Evolutionary conservation across 2,888 invertebrate genomes (phyloP).

Genomic region (Pristionchus fissidentatus): DNA sequence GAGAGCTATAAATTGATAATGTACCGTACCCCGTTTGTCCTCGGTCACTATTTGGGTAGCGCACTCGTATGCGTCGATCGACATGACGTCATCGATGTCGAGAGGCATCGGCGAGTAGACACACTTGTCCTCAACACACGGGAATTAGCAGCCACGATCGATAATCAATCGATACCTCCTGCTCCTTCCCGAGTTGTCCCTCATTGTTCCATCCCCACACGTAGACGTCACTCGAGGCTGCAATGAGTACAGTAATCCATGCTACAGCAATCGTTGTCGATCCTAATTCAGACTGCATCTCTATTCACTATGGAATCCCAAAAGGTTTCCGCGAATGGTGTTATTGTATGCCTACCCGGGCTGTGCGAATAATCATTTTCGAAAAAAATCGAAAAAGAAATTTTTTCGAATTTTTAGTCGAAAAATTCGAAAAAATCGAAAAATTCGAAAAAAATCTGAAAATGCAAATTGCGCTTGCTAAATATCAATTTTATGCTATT

Average conservation of each 20-base stretch:
- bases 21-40: neutral
- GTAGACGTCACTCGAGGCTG: slow-evolving; percentile 36
- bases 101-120: slow-evolving; percentile 16
- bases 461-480: too few species aligned
- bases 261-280: neutral
- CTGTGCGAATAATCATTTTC: neutral
- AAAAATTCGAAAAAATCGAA: too few species aligned
- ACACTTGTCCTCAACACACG: slow-evolving; percentile 13
- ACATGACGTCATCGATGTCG: slow-evolving; percentile 20
- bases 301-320: too few species aligned
- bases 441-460: too few species aligned
- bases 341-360: neutral
- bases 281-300: too few species aligned
- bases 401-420: too few species aligned
- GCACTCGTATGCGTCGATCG: slow-evolving; percentile 7
- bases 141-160: neutral
- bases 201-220: slow-evolving; percentile 42
- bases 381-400: too few species aligned
- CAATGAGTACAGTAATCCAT: neutral
- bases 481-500: too few species aligned
- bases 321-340: too few species aligned
- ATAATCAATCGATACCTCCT: neutral
- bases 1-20: neutral
- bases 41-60: neutral
- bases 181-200: neutral